Base-by-base conservation (phyloP, 2,797 vertebrate genomes). In the Adelosebastes latens region DNA sequence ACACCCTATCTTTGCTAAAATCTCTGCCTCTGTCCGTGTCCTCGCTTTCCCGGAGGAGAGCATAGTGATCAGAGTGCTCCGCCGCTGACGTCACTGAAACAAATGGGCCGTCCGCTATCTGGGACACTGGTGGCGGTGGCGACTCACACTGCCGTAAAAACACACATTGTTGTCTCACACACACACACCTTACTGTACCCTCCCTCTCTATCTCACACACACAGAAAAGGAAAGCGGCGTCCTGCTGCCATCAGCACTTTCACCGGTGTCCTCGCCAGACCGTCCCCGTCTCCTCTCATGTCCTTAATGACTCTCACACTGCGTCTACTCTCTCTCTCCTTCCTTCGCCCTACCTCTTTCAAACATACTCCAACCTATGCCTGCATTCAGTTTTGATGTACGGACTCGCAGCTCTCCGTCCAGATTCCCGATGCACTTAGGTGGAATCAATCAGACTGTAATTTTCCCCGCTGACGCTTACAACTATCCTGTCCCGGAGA, bases 161-260 rank as follows among this genome's bases (percentile, higher is more conserved):
- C 7, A 46, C 72, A 58, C 61, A 34, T 49, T 49, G 16, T 49
- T 49, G 42, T 49, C 42, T 49, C 49, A 55, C 75, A 82, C 13
- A 34, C 72, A 72, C 32, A 67, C 56, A 78, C 69, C 36, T 55
- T 10, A 32, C 39, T n/a, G 55, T 60, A 46, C 62, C 39, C 32
- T 77, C n/a, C 36, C 53, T 55, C 72, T 75, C 55, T 46, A 6
- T 20, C 42, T 46, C 42, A 18, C 5, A 49, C 63, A 11, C 32
- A 53, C 66, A 11, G 5, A 39, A 31, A 67, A 55, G 61, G 34
- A 71, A 81, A 77, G 75, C 25, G 0, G 52, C 2, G 49, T 27
- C 80, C 82, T 91, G 89, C 89, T 65, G 69, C 60, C 86, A 87
- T 93, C 92, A 93, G 92, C 89, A 93, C 77, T 94, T 94, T 93